Percentiles rank a stretch among this genome's conserved stretches.
phyloP scores from a whole-genome alignment of 2,888 invertebrate species.

The Volucella inflata region DNA sequence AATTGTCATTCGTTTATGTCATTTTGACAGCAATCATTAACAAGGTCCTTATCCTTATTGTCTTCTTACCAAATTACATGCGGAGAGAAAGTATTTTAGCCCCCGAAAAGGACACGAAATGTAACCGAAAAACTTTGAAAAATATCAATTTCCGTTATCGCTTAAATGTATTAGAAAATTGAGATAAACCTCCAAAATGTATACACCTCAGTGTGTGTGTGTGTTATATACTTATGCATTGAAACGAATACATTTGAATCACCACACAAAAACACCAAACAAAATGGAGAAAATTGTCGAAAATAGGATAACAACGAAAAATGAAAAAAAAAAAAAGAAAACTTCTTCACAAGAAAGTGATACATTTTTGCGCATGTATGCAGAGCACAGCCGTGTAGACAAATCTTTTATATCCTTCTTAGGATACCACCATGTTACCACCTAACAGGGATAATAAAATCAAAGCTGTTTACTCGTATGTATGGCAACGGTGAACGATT shows the following conservation, averaged over 20 bases:
- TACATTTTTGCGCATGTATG: constrained; percentile 59
- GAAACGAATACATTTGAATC: background rate
- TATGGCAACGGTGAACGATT: constrained; percentile 63
- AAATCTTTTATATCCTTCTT: background rate
- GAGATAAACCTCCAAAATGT: background rate
- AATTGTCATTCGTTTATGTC: no score
- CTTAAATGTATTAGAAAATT: constrained; percentile 36
- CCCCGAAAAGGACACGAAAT: constrained; percentile 1
- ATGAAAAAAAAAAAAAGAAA: constrained; percentile 15
- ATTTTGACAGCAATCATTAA: no score
- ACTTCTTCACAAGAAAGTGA: constrained; percentile 34
- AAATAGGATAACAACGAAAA: no score
- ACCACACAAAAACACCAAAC: background rate
- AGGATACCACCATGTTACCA: constrained; percentile 8
- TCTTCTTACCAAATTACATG: no score
- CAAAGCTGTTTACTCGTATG: constrained; percentile 51
- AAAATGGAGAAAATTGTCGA: constrained; percentile 46
- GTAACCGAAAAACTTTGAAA: constrained; percentile 12
- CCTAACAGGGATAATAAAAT: constrained; percentile 57
- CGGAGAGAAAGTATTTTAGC: background rate
- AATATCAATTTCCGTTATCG: constrained; percentile 58
- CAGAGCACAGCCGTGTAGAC: constrained; percentile 10
- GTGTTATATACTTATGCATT: background rate
- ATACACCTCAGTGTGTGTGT: no score
- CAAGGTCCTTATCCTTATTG: no score